A percentile compares a stretch with the other conserved stretches of the same genome.
Evolutionary conservation across 2,888 invertebrate species (phyloP).

Genomic region (Acanthosoma haemorrhoidale): DNA sequence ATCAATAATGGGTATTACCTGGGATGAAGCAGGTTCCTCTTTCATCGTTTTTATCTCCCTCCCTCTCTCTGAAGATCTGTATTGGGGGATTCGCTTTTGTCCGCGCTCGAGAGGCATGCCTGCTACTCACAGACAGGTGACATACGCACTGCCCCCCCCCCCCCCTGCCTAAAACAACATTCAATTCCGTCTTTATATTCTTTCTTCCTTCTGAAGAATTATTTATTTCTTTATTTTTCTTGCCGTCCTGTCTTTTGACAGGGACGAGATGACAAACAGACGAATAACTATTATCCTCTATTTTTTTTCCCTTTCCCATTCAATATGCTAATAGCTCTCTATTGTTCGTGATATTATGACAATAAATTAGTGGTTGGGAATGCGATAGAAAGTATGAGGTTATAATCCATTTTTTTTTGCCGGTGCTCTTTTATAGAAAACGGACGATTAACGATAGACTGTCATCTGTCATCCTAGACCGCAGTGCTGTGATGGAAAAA

Average conservation of each 20-base stretch:
- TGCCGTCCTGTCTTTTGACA: neutral
- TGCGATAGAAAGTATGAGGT: neutral
- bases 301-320: neutral
- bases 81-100: too few species aligned
- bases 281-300: conserved; percentile 3
- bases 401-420: neutral
- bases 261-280: neutral
- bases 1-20: conserved; percentile 2
- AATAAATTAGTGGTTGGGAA: neutral
- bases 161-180: neutral
- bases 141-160: conserved; percentile 1
- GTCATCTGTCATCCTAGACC: neutral
- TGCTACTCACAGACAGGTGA: neutral
- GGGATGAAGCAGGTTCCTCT: too few species aligned
- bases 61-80: too few species aligned
- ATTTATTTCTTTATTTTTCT: conserved; percentile 8
- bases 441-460: neutral
- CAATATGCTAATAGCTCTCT: neutral
- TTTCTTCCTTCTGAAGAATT: neutral
- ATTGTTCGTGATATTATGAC: neutral
- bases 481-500: neutral
- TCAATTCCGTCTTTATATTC: neutral
- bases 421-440: neutral
- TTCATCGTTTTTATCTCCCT: too few species aligned
- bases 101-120: neutral